Evolutionary conservation across 2,797 vertebrate species (phyloP).

Genomic region (Acipenser oxyrinchus): DNA sequence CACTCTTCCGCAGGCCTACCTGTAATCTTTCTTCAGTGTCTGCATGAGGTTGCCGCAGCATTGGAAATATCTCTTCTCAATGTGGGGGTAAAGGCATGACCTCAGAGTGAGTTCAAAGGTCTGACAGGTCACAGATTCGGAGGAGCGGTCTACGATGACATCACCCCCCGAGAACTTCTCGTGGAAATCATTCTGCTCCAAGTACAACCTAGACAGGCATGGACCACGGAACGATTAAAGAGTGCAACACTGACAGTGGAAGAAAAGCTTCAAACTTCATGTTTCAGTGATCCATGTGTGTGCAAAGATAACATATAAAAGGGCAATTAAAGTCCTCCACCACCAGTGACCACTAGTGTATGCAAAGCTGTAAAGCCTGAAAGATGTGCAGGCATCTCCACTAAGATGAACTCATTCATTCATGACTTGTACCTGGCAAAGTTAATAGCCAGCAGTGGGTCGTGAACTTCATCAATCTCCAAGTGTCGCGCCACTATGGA

Average conservation of each 20-base stretch:
- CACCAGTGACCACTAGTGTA: too few species aligned
- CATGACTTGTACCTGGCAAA: conserved; percentile 73
- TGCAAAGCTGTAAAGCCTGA: too few species aligned
- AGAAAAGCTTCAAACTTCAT: too few species aligned
- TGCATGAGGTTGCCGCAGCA: conserved; percentile 95
- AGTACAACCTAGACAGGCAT: conserved; percentile 67
- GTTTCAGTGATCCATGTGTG: too few species aligned
- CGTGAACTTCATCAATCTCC: conserved; percentile 77
- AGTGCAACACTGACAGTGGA: too few species aligned
- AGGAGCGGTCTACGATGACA: conserved; percentile 84
- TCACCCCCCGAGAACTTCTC: conserved; percentile 82
- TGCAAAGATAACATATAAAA: too few species aligned
- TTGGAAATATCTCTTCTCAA: conserved; percentile 81
- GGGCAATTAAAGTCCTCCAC: too few species aligned
- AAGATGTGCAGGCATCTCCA: too few species aligned
- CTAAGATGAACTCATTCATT: too few species aligned
- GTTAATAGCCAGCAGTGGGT: conserved; percentile 88
- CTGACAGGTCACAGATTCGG: conserved; percentile 93
- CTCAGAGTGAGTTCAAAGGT: conserved; percentile 90
- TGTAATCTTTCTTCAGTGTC: conserved; percentile 91
- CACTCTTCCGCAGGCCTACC: conserved; percentile 44
- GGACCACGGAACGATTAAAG: too few species aligned
- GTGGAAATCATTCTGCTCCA: conserved; percentile 90
- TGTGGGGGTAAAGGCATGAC: conserved; percentile 93
- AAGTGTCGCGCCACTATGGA: conserved; percentile 81